Evolutionary conservation across 2,797 vertebrate genomes (phyloP), one percentile per base, ranked within the genome.

Genomic region (Oryzias sinensis): DNA sequence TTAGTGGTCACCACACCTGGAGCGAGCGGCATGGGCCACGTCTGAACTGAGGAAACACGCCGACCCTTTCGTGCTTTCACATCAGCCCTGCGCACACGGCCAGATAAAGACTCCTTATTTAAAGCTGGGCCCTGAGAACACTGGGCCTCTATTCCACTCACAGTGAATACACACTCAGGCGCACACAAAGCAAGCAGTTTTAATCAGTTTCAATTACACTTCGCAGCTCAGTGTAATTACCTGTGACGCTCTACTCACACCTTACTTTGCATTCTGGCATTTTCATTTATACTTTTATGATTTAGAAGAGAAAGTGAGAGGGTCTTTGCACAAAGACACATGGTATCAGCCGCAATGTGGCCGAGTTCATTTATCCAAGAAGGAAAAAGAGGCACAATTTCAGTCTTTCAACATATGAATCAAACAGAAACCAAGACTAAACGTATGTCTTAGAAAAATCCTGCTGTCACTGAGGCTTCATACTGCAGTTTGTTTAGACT

Each of bases 71-170:
- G 74, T 66, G 80, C 74, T 76, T 84, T 76, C 72, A 80, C 77
- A 70, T 55, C 65, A 57, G 61, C 50, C 4, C 82, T 57, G 43
- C 20, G 45, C 79, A 60, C 77, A 68, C 25, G 14, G 67, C 51
- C 49, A 76, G 76, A 89, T 86, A 87, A 86, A 87, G 85, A 70
- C 59, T 68, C 79, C 86, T 86, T 90, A 82, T 87, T 83, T 73
- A 59, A 68, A 77, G 68, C 80, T 20, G 63, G 75, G 69, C 53
- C 56, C 49, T 45, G 40, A 75, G 84, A 89, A 90, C 87, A 89
- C 82, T 85, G 83, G 63, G 75, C 79, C 85, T 89, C 87, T 90
- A 85, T 90, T 82, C 62, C 68, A 55, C 71, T 69, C 57, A 11
- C 1, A 53, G 58, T 37, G 22, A 48, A 44, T 2, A 45, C 76